Evolutionary conservation across 1,140 invertebrate species (phyloP), one percentile per base, ranked within the genome.

Genomic region (Drosophila hydei): DNA sequence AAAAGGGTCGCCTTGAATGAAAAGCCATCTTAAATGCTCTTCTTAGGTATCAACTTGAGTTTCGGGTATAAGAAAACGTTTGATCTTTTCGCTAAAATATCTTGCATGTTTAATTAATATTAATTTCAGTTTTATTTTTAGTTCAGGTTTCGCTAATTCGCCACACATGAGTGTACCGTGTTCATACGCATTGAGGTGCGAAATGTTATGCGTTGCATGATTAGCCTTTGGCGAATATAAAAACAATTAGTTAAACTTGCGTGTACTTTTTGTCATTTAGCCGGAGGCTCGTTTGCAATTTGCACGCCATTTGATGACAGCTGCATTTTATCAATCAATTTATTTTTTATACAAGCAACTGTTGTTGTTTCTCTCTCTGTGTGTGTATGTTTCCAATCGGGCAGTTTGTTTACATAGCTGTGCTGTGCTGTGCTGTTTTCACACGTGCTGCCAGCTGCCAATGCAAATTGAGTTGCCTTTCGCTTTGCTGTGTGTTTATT

Each of bases 381-480:
- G 40, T 30, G 42, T 67, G 59, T 70, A 47, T 14, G 8, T 25
- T 9, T n/a, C 42, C 42, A 65, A 36, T 65, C 56, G 36, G 42
- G 21, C 58, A 60, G 54, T 19, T 47, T 61, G 30, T 73, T 62
- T 62, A 43, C 25, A 61, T 69, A 61, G 48, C 38, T 43, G 25
- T 12, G 9, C 4, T 42, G 51, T 48, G 30, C 30, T n/a, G 30
- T 33, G 36, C 16, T 85, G 83, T 87, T 85, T 87, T 81, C 83
- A 77, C 81, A 87, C 81, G 81, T 85, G 81, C 77, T 68, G 48
- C 80, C 77, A 62, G 54, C 62, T 72, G 74, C 43, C 67, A 64
- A 71, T 72, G 73, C 42, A 87, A 85, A 85, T 87, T 87, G 74
- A 77, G 70, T 79, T 75, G 79, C 72, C 59, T 65, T 72, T 38